phyloP scores from a whole-genome alignment of 2,113 vertebrate genomes.

The Mionectes macconnelli region DNA sequence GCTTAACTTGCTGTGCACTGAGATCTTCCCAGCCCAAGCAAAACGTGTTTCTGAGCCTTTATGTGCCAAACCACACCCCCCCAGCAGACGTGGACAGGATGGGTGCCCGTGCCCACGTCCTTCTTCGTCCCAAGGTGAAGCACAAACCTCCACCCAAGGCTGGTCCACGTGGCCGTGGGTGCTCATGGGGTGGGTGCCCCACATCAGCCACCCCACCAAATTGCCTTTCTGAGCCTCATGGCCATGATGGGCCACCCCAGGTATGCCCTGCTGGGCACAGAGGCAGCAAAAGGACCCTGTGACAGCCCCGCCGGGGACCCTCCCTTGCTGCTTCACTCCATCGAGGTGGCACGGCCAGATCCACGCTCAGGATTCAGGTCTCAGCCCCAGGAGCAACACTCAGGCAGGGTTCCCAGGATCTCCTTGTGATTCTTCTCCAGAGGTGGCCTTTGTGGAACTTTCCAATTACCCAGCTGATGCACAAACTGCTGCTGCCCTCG shows the following conservation, averaged over 20 bases:
- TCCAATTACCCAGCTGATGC: not conserved
- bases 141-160: not conserved
- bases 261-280: not conserved
- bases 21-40: not conserved
- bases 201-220: not conserved
- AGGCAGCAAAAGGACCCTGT: not conserved
- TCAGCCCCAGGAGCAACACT: not conserved
- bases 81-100: not conserved
- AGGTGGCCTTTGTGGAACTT: not conserved
- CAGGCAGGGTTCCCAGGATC: not conserved
- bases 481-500: not conserved
- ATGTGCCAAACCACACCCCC: not conserved
- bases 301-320: not conserved
- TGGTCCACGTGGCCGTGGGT: not conserved
- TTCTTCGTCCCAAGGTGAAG: not conserved
- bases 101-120: too few species aligned
- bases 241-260: rapidly evolving
- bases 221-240: not conserved
- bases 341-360: not conserved
- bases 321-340: not conserved
- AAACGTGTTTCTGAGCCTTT: not conserved
- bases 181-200: not conserved
- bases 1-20: not conserved
- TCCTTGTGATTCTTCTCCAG: not conserved
- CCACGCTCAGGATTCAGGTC: rapidly evolving